Conservation (phyloP, 2,888 invertebrate genomes). For the Cephus pulcher region DNA sequence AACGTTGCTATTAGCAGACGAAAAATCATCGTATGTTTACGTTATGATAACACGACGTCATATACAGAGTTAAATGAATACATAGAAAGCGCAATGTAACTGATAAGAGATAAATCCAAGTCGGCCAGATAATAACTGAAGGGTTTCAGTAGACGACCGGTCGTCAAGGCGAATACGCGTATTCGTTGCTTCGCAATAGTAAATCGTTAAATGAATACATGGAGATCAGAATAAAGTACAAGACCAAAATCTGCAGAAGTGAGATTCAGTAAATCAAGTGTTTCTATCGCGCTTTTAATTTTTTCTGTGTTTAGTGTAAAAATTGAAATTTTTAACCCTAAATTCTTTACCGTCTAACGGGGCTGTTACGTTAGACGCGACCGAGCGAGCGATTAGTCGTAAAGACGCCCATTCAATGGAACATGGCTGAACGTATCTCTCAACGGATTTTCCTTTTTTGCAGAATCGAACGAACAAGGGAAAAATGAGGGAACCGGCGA, state of each 20-base stretch:
- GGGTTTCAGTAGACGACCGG: not conserved
- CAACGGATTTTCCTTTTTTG: slow-evolving; percentile 8
- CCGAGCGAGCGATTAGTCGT: not conserved
- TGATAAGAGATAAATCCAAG: not conserved
- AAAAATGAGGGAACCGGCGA: slow-evolving; percentile 11
- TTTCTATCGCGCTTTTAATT: not conserved
- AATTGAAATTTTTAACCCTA: not conserved
- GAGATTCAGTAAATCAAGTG: not conserved
- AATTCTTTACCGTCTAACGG: not conserved
- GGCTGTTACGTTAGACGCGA: not conserved
- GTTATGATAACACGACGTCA: not conserved
- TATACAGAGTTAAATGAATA: not conserved
- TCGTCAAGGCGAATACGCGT: not conserved
- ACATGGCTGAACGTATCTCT: not conserved
- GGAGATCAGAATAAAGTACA: slow-evolving; percentile 1
- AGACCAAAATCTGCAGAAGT: not conserved
- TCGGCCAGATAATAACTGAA: not conserved
- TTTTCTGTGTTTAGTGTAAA: not conserved
- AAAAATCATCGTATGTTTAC: not conserved
- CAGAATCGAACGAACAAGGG: slow-evolving; percentile 18
- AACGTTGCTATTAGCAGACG: not conserved
- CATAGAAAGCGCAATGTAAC: not conserved
- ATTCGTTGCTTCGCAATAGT: not conserved
- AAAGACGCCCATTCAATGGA: not conserved
- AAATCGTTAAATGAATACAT: not conserved